Percentiles rank a stretch among this genome's conserved stretches.
These are phyloP conservation scores for Craterocephalus amniculus DNA, from an alignment of 2,797 vertebrate species.

Conservation along the genomic window DNA sequence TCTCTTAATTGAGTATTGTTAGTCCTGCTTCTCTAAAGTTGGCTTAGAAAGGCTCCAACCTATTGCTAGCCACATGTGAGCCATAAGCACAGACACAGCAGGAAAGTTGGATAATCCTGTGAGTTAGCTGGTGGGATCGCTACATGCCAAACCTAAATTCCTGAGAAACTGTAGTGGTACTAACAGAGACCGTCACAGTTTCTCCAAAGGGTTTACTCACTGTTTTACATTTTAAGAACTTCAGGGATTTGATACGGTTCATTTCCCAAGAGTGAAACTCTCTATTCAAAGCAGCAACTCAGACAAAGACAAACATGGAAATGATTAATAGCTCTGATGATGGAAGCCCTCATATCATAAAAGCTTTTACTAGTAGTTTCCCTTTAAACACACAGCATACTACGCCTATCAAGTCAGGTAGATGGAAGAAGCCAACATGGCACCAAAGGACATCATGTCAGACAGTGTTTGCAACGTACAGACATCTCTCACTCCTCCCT, in stretches of 20 bases:
- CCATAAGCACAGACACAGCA: conserved; percentile 42
- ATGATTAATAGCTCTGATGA: background rate
- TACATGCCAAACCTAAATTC: conserved; percentile 13
- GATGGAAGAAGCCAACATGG: background rate
- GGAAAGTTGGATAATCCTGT: conserved; percentile 27
- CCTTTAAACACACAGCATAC: background rate
- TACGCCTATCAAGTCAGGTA: background rate
- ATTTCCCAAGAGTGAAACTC: conserved; percentile 4
- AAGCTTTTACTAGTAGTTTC: conserved; percentile 2
- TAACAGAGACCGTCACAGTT: conserved; percentile 7
- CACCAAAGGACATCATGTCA: conserved; percentile 26
- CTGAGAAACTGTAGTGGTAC: conserved; percentile 9
- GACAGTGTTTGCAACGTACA: conserved; percentile 51
- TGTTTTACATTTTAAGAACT: conserved; percentile 24
- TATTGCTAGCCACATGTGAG: conserved; percentile 55
- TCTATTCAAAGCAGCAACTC: conserved; percentile 15
- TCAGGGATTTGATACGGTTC: background rate
- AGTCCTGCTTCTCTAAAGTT: conserved; percentile 64
- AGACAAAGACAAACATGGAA: conserved; percentile 15
- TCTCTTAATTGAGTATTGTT: conserved; percentile 82
- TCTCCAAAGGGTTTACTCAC: conserved; percentile 7
- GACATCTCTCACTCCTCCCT: conserved; percentile 64
- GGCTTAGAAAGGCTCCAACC: conserved; percentile 63
- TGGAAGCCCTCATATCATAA: background rate
- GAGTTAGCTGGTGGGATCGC: conserved; percentile 13